A percentile compares a stretch with the other conserved stretches of the same genome.
Conservation (phyloP, 2,797 vertebrate genomes). For the Spinus olivaceus region DNA sequence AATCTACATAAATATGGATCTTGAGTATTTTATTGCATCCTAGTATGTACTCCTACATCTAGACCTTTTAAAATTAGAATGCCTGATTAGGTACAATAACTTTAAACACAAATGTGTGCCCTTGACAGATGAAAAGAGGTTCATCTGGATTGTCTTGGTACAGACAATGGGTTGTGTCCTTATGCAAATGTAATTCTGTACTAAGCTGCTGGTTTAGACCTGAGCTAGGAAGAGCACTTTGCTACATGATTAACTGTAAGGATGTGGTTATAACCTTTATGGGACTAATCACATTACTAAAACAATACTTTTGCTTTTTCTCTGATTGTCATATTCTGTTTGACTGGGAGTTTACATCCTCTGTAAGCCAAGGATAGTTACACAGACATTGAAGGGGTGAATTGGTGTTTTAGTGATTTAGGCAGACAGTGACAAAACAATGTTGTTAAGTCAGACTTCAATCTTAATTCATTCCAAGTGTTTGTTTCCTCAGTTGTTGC, state of each 20-base stretch:
- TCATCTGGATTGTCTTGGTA: neutral
- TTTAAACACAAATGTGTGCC: neutral
- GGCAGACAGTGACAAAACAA: neutral
- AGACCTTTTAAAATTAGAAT: neutral
- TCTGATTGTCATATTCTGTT: neutral
- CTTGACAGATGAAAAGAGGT: neutral
- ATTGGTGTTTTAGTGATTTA: neutral
- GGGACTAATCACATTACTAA: neutral
- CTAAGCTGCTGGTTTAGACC: neutral
- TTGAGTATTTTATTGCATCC: neutral
- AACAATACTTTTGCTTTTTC: neutral
- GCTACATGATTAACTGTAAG: neutral
- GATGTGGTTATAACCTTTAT: neutral
- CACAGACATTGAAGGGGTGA: neutral
- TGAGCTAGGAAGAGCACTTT: neutral
- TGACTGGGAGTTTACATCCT: neutral
- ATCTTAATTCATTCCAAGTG: neutral
- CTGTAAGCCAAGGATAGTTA: neutral
- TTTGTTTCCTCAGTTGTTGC: neutral
- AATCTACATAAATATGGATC: neutral
- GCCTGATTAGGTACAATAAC: neutral
- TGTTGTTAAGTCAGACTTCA: neutral
- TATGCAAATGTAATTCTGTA: neutral
- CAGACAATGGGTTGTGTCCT: neutral
- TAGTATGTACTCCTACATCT: neutral